phyloP scores from a whole-genome alignment of 2,888 invertebrate genomes.

The Hemaris fuciformis region DNA sequence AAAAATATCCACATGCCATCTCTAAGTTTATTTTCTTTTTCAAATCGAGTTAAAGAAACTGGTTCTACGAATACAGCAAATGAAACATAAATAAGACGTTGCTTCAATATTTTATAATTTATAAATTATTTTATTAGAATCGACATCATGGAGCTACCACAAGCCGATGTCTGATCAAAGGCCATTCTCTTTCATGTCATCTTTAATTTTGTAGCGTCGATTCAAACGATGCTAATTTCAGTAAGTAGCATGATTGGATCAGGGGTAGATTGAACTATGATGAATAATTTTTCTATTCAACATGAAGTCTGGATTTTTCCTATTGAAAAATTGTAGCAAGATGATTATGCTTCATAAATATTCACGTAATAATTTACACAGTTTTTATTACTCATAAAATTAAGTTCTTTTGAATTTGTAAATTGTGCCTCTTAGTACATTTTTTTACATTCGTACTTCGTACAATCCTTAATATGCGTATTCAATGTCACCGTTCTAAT shows the following conservation, averaged over 20 bases:
- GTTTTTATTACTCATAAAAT: too few relatives aligned
- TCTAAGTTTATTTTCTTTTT: background rate
- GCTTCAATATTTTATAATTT: background rate
- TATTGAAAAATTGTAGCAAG: background rate
- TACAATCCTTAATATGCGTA: too few relatives aligned
- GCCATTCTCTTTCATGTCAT: background rate
- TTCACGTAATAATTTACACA: too few relatives aligned
- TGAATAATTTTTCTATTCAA: background rate
- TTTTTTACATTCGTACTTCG: too few relatives aligned
- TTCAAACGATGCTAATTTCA: background rate
- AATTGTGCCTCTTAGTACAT: too few relatives aligned
- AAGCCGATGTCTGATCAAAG: background rate
- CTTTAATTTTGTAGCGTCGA: background rate
- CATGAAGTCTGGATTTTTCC: background rate
- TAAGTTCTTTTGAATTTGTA: too few relatives aligned
- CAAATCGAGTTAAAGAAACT: background rate
- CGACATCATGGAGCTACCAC: background rate
- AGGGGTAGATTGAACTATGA: background rate
- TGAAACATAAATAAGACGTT: background rate
- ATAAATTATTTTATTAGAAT: constrained; percentile 5
- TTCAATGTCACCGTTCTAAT: too few relatives aligned
- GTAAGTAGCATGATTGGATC: background rate
- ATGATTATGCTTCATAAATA: too few relatives aligned
- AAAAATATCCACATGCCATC: too few relatives aligned
- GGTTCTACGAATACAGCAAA: background rate